Percentiles rank a stretch among this genome's conserved stretches.
These are phyloP conservation scores for Calycopis cecrops DNA, from an alignment of 1,140 invertebrate genomes.

Conservation along the genomic window DNA sequence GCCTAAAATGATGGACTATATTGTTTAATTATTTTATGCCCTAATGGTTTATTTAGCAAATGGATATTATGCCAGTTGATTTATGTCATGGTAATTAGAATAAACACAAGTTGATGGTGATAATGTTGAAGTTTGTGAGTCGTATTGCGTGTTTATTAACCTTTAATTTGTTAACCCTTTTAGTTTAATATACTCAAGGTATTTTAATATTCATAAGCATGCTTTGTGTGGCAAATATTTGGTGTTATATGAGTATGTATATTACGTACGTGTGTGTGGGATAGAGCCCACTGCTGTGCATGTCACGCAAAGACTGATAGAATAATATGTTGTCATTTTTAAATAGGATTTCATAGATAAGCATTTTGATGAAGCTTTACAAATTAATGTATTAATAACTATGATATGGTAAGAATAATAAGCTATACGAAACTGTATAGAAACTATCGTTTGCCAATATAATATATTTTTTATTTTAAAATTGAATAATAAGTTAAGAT, in stretches of 20 bases:
- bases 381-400: no score
- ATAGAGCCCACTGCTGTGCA: no score
- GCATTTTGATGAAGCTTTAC: no score
- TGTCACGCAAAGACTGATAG: no score
- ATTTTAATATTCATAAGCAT: slow-evolving; percentile 4
- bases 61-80: slow-evolving; percentile 23
- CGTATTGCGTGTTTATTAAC: slow-evolving; percentile 9
- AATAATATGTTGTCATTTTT: no score
- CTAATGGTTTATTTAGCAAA: slow-evolving; percentile 45
- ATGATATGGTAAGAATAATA: no score
- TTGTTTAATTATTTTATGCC: slow-evolving; percentile 58
- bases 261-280: no score
- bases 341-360: no score
- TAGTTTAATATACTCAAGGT: neutral
- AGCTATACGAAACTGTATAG: no score
- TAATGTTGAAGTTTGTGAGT: neutral
- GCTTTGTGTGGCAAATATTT: slow-evolving; percentile 16
- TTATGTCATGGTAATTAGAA: neutral
- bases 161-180: slow-evolving; percentile 11
- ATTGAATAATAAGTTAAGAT: no score
- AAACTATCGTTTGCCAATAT: no score
- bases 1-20: slow-evolving; percentile 44
- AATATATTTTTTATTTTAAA: no score
- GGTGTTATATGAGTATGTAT: slow-evolving; percentile 4
- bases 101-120: slow-evolving; percentile 3